These are phyloP conservation scores for Alces alces DNA, from an alignment of 2,113 vertebrate species.

Conservation along the genomic window DNA sequence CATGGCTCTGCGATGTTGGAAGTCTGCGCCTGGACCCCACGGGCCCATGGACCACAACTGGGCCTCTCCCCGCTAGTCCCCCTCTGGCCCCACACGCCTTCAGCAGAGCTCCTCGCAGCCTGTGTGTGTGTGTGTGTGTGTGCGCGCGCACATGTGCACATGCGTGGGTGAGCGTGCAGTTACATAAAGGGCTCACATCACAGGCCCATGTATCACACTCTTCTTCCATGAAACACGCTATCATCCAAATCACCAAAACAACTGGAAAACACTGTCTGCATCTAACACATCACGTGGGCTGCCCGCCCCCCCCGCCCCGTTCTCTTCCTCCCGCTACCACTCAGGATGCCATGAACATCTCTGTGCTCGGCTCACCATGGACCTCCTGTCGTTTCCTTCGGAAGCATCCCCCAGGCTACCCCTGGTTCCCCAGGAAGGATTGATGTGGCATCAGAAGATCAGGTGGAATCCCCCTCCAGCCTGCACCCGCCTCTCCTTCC, in stretches of 20 bases:
- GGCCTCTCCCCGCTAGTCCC: neutral
- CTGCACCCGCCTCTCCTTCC: neutral
- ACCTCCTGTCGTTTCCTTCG: neutral
- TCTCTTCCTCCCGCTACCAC: neutral
- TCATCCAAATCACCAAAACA: neutral
- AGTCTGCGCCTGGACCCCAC: neutral
- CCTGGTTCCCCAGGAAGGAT: neutral
- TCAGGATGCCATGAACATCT: rapidly evolving
- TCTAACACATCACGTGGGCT: rapidly evolving
- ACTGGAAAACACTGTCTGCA: neutral
- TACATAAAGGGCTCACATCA: neutral
- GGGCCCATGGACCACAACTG: neutral
- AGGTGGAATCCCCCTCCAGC: neutral
- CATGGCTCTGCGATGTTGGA: rapidly evolving
- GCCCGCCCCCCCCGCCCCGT: rapidly evolving
- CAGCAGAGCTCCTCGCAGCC: neutral
- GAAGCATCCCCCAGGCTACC: neutral
- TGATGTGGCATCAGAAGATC: neutral
- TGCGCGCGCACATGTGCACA: too few species aligned
- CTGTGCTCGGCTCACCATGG: rapidly evolving
- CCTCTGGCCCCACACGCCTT: neutral
- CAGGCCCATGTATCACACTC: neutral
- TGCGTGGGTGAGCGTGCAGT: rapidly evolving
- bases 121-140: too few species aligned
- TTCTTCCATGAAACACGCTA: neutral